phyloP scores from a whole-genome alignment of 2,797 vertebrate species.

The Notolepis coatsorum region DNA sequence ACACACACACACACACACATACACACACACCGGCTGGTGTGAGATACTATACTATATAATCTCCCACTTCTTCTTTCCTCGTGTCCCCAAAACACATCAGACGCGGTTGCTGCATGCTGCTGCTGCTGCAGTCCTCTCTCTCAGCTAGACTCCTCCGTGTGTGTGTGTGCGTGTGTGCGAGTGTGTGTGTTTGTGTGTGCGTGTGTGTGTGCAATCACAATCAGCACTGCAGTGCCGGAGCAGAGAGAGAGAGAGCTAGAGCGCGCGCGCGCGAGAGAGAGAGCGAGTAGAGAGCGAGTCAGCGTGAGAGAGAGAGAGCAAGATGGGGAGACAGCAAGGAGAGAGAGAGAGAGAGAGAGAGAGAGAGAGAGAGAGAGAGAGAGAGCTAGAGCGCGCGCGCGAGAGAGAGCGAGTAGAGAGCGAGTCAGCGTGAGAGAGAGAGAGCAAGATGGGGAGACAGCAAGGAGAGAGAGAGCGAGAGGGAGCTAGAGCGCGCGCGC shows the following conservation, averaged over 20 bases:
- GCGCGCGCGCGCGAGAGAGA: slow-evolving; percentile 23
- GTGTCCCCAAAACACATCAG: slow-evolving; percentile 66
- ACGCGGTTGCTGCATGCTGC: slow-evolving; percentile 75
- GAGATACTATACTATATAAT: slow-evolving; percentile 57
- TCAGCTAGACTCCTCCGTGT: slow-evolving; percentile 64
- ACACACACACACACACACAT: slow-evolving; percentile 28
- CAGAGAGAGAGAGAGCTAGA: slow-evolving; percentile 48
- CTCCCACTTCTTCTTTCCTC: slow-evolving; percentile 60
- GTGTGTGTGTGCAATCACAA: slow-evolving; percentile 77
- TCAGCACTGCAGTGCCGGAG: slow-evolving; percentile 84
- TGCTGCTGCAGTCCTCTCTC: slow-evolving; percentile 79
- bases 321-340: neutral
- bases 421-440: slow-evolving; percentile 24
- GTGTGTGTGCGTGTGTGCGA: slow-evolving; percentile 32
- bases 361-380: slow-evolving; percentile 19
- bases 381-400: slow-evolving; percentile 11
- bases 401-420: slow-evolving; percentile 18
- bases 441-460: slow-evolving; percentile 29
- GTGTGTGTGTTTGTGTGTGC: slow-evolving; percentile 53
- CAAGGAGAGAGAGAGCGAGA: slow-evolving; percentile 60
- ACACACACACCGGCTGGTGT: slow-evolving; percentile 32
- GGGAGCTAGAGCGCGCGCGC: slow-evolving; percentile 49
- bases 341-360: slow-evolving; percentile 6
- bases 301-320: slow-evolving; percentile 11
- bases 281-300: slow-evolving; percentile 22